Evolutionary conservation across 2,797 vertebrate species (phyloP).

Genomic region (Oryzias dopingdopingensis): DNA sequence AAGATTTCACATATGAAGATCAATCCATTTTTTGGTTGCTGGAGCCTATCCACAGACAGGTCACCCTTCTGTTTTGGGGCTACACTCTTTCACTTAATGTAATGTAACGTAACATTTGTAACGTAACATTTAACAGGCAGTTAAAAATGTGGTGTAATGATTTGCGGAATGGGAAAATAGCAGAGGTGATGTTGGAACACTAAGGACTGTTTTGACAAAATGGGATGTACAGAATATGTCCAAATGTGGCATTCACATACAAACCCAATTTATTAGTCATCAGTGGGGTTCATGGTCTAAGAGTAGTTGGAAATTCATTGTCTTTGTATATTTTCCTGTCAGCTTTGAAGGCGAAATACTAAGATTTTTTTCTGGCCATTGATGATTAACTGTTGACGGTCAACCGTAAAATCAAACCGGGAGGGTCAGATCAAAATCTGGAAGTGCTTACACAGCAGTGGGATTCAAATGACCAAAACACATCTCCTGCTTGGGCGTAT

Average conservation of each 20-base stretch:
- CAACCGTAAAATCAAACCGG: not conserved
- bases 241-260: slow-evolving; percentile 17
- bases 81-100: too few relatives aligned
- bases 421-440: slow-evolving; percentile 3
- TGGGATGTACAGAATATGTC: slow-evolving; percentile 3
- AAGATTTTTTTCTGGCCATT: not conserved
- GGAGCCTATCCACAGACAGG: too few relatives aligned
- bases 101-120: slow-evolving; percentile 6
- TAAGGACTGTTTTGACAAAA: slow-evolving; percentile 22
- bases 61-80: too few relatives aligned
- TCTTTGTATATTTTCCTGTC: not conserved
- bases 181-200: slow-evolving; percentile 47
- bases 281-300: too few relatives aligned
- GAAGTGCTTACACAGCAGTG: not conserved
- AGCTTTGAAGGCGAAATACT: not conserved
- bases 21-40: too few relatives aligned
- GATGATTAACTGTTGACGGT: not conserved
- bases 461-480: slow-evolving; percentile 36
- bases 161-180: slow-evolving; percentile 53
- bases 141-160: slow-evolving; percentile 61
- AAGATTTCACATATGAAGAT: too few relatives aligned
- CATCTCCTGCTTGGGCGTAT: slow-evolving; percentile 19
- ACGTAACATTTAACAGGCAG: slow-evolving; percentile 43
- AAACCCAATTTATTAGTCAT: too few relatives aligned
- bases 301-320: slow-evolving; percentile 5